A percentile compares a stretch with the other conserved stretches of the same genome.
Conservation (phyloP, 1,140 invertebrate species). For the Drosophila tropicalis region DNA sequence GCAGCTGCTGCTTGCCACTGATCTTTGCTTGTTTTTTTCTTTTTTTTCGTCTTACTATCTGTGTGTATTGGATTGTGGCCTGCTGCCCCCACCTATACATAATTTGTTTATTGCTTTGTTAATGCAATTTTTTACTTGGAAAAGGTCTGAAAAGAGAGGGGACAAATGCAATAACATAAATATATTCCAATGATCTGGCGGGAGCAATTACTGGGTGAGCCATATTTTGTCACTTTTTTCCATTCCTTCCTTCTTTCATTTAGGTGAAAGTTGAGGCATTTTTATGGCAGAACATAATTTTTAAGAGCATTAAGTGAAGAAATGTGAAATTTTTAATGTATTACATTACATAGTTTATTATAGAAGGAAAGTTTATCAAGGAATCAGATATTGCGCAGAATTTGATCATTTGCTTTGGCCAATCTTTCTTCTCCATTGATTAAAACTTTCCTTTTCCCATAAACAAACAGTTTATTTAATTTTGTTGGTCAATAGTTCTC, state of each 20-base stretch:
- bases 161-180: slow-evolving; percentile 71
- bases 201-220: slow-evolving; percentile 75
- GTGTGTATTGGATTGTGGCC: slow-evolving; percentile 6
- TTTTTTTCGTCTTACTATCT: neutral
- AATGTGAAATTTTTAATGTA: neutral
- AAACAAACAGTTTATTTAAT: too few relatives aligned
- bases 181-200: slow-evolving; percentile 74
- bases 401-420: too few relatives aligned
- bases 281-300: slow-evolving; percentile 63
- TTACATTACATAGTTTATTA: slow-evolving; percentile 5
- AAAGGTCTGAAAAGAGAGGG: slow-evolving; percentile 18
- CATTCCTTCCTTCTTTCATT: neutral
- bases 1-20: slow-evolving; percentile 42
- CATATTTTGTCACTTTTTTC: slow-evolving; percentile 77
- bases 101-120: slow-evolving; percentile 77
- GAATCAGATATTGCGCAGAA: too few relatives aligned
- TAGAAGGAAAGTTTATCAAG: neutral
- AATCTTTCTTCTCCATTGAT: too few relatives aligned
- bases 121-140: slow-evolving; percentile 77
- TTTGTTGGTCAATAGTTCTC: neutral
- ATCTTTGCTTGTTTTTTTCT: slow-evolving; percentile 13
- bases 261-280: slow-evolving; percentile 77
- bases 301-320: slow-evolving; percentile 4
- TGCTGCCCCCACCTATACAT: slow-evolving; percentile 39
- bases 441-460: too few relatives aligned